Evolutionary conservation across 2,113 vertebrate species (phyloP).

Genomic region (Lophochroa leadbeateri): DNA sequence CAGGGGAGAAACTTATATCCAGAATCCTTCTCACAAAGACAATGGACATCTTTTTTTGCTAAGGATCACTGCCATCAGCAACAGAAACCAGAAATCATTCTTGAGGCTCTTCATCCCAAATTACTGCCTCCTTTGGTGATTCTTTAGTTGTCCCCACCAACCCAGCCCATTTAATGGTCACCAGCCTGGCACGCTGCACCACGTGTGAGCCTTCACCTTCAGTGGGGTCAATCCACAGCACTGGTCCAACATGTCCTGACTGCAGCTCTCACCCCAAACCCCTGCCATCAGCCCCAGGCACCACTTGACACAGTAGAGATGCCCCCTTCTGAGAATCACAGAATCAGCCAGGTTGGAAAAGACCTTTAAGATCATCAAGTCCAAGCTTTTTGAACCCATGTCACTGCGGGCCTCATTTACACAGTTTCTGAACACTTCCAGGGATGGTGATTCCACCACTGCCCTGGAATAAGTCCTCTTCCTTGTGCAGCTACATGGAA

Average conservation of each 20-base stretch:
- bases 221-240: background rate
- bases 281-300: background rate
- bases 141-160: fast-evolving
- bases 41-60: background rate
- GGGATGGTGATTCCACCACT: background rate
- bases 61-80: background rate
- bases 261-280: background rate
- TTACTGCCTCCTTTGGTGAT: background rate
- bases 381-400: background rate
- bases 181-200: background rate
- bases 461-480: background rate
- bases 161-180: fast-evolving
- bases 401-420: background rate
- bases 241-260: fast-evolving
- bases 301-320: background rate
- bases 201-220: fast-evolving
- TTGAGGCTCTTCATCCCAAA: background rate
- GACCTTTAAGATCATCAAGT: background rate
- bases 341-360: background rate
- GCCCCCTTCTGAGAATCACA: background rate
- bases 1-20: background rate
- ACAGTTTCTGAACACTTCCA: background rate
- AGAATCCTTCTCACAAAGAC: background rate
- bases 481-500: background rate
- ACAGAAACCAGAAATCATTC: fast-evolving